phyloP scores from a whole-genome alignment of 2,797 vertebrate genomes.

The Amphiprion clarkii region DNA sequence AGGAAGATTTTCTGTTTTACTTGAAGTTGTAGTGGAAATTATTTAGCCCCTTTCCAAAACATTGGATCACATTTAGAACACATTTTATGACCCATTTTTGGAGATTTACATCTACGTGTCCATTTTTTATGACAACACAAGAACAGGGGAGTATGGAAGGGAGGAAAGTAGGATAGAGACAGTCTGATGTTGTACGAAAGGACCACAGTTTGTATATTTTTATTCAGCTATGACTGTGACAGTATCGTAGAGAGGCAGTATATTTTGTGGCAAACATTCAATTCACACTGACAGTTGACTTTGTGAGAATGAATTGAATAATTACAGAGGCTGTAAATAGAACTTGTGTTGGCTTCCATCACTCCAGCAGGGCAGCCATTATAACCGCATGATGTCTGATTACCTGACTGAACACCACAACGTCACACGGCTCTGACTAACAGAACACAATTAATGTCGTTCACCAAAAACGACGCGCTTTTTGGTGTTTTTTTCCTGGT shows the following conservation, averaged over 20 bases:
- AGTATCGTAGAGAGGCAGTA: not conserved
- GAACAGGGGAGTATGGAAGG: not conserved
- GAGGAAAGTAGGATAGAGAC: not conserved
- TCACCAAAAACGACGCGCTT: not conserved
- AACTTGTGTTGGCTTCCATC: conserved; percentile 57
- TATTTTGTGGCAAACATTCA: conserved; percentile 20
- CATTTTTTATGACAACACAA: not conserved
- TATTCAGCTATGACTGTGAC: conserved; percentile 1
- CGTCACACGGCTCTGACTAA: conserved; percentile 49
- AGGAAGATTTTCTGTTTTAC: not conserved
- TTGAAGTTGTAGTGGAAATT: conserved; percentile 1
- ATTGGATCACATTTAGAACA: not conserved
- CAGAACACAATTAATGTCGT: conserved; percentile 10
- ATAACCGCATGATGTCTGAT: conserved; percentile 70
- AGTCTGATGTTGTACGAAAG: not conserved
- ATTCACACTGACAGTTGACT: conserved; percentile 37
- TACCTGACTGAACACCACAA: conserved; percentile 68
- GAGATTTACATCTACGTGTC: not conserved
- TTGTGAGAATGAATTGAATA: conserved; percentile 72
- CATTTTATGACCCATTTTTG: conserved; percentile 2
- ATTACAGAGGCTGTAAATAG: conserved; percentile 76
- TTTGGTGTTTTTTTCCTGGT: no score
- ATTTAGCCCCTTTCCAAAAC: not conserved
- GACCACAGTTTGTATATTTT: conserved; percentile 11
- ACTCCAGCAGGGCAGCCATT: conserved; percentile 65